Evolutionary conservation across 2,113 vertebrate species (phyloP).

Genomic region (Callorhinus ursinus): DNA sequence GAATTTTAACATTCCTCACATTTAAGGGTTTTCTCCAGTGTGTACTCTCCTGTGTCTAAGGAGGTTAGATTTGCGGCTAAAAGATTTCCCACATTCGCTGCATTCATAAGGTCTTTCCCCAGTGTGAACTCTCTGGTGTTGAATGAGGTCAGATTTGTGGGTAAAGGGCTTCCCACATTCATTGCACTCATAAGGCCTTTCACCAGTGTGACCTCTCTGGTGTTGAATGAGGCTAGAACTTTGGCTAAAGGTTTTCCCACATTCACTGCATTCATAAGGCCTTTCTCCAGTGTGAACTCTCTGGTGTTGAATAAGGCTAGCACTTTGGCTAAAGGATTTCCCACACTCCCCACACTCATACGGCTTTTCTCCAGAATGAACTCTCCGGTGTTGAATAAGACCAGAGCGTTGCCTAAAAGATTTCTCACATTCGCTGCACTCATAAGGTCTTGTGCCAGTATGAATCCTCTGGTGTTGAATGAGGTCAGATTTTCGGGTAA

Average conservation of each 20-base stretch:
- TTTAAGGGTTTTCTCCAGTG: background rate
- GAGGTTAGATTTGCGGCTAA: conserved; percentile 65
- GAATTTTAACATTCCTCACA: background rate
- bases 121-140: background rate
- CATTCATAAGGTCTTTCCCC: background rate
- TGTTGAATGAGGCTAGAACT: background rate
- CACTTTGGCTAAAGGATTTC: background rate
- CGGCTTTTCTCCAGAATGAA: conserved; percentile 87
- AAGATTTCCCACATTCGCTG: conserved; percentile 32
- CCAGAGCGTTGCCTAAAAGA: conserved; percentile 10
- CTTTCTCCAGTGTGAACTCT: conserved; percentile 20
- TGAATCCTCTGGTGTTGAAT: conserved; percentile 53
- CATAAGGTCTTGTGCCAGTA: conserved; percentile 57
- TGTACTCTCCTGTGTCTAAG: conserved; percentile 50
- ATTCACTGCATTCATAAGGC: background rate
- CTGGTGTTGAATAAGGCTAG: background rate
- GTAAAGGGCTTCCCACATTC: background rate
- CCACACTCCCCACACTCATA: conserved; percentile 81
- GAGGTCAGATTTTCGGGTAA: conserved; percentile 1
- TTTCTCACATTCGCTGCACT: conserved; percentile 53
- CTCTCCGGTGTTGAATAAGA: conserved; percentile 76
- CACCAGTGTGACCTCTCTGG: background rate
- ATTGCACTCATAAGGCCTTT: background rate
- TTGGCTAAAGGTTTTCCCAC: background rate
- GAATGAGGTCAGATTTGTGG: background rate